phyloP scores from a whole-genome alignment of 2,797 vertebrate genomes.

The Chelonia mydas region DNA sequence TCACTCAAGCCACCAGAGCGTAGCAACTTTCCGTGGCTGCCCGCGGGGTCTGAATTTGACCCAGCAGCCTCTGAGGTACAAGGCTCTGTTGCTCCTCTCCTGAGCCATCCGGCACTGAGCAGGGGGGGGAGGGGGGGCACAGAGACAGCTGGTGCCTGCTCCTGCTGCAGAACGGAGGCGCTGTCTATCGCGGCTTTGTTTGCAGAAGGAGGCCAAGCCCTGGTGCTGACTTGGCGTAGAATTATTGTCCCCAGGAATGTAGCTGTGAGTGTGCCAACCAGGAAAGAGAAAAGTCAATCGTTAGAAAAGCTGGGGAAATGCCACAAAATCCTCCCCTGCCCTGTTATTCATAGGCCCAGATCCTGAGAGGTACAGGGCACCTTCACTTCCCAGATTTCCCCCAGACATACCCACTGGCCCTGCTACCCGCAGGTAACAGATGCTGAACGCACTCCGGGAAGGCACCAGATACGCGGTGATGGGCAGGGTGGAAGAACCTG shows the following conservation, averaged over 20 bases:
- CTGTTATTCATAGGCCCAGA: not conserved
- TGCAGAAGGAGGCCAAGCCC: not conserved
- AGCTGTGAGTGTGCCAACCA: conserved; percentile 40
- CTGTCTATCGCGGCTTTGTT: not conserved
- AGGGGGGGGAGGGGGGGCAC: rapidly evolving
- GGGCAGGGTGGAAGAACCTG: rapidly evolving
- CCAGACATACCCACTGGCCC: rapidly evolving
- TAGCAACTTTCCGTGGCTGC: not conserved
- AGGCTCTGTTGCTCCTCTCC: not conserved
- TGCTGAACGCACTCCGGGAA: not conserved
- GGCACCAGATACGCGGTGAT: rapidly evolving
- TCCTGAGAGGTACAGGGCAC: not conserved
- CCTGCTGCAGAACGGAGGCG: not conserved
- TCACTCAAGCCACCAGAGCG: not conserved
- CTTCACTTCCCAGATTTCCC: rapidly evolving
- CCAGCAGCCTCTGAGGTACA: not conserved
- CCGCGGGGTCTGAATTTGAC: not conserved
- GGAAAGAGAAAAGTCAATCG: conserved; percentile 52
- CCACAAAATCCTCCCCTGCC: not conserved
- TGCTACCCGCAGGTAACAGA: rapidly evolving
- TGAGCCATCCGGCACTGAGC: not conserved
- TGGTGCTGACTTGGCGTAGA: rapidly evolving
- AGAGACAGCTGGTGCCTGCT: not conserved
- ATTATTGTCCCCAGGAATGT: conserved; percentile 48
- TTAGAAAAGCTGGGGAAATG: not conserved